phyloP scores from a whole-genome alignment of 2,113 vertebrate genomes.

The human region DNA sequence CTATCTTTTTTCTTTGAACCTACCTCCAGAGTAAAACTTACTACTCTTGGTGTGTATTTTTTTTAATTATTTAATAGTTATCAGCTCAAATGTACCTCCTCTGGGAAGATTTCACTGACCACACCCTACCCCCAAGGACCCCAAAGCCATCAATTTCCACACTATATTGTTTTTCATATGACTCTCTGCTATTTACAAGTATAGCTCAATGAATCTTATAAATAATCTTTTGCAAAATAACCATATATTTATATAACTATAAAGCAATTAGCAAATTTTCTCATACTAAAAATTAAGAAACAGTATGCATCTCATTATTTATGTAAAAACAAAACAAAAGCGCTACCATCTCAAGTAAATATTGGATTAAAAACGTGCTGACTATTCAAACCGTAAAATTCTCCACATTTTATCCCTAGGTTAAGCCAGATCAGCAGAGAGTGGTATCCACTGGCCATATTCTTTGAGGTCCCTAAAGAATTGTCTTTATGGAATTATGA shows the following conservation, averaged over 20 bases:
- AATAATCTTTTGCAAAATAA: background rate
- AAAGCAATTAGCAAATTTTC: background rate
- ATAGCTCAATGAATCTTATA: background rate
- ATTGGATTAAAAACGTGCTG: background rate
- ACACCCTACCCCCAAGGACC: background rate
- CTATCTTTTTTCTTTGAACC: background rate
- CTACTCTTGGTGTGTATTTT: background rate
- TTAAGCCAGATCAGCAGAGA: background rate
- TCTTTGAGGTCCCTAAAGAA: background rate
- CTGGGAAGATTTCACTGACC: background rate
- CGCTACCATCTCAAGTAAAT: background rate
- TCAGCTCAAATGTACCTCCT: background rate
- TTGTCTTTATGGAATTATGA: conserved; percentile 4
- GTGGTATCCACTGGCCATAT: background rate
- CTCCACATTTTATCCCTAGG: background rate
- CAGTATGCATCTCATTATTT: background rate
- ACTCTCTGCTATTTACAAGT: background rate
- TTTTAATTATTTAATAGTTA: background rate
- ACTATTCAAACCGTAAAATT: background rate
- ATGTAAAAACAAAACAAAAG: background rate
- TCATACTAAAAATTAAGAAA: background rate
- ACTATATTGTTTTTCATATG: background rate
- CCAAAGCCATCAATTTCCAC: background rate
- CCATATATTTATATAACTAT: background rate
- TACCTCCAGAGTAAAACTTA: background rate